Conservation (phyloP, 2,797 vertebrate species). For the Sebastes cheni region DNA sequence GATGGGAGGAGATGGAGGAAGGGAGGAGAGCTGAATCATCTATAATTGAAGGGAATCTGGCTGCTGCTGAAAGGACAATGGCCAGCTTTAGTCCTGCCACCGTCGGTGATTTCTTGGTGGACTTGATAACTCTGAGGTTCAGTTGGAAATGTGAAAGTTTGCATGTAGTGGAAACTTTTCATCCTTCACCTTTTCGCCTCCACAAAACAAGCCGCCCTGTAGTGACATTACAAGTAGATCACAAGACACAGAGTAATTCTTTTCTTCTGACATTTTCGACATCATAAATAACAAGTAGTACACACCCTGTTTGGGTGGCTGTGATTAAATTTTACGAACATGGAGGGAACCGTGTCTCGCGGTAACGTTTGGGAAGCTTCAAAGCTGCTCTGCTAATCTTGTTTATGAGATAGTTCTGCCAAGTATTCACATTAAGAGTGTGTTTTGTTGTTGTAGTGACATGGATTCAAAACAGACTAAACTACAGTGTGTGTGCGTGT, state of each 20-base stretch:
- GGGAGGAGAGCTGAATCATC: conserved; percentile 55
- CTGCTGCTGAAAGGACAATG: conserved; percentile 54
- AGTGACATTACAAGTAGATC: background rate
- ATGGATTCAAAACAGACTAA: conserved; percentile 2
- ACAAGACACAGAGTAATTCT: background rate
- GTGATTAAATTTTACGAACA: background rate
- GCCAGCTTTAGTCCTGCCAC: conserved; percentile 38
- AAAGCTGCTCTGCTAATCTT: background rate
- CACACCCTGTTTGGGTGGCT: background rate
- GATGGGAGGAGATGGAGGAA: background rate
- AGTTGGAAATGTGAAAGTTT: conserved; percentile 25
- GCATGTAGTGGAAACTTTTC: conserved; percentile 1
- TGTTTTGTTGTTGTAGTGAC: conserved; percentile 24
- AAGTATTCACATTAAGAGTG: background rate
- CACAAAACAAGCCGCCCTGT: background rate
- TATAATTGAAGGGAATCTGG: conserved; percentile 66
- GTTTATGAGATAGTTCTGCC: background rate
- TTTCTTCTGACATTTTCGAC: conserved; percentile 16
- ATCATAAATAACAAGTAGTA: background rate
- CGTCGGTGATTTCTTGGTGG: conserved; percentile 17
- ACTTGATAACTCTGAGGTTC: conserved; percentile 14
- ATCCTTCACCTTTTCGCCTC: background rate
- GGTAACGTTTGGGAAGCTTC: conserved; percentile 1
- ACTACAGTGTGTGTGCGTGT: background rate
- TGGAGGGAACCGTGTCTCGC: background rate